These are phyloP conservation scores for Leucophora obtusa DNA, from an alignment of 2,888 invertebrate genomes.

Conservation along the genomic window DNA sequence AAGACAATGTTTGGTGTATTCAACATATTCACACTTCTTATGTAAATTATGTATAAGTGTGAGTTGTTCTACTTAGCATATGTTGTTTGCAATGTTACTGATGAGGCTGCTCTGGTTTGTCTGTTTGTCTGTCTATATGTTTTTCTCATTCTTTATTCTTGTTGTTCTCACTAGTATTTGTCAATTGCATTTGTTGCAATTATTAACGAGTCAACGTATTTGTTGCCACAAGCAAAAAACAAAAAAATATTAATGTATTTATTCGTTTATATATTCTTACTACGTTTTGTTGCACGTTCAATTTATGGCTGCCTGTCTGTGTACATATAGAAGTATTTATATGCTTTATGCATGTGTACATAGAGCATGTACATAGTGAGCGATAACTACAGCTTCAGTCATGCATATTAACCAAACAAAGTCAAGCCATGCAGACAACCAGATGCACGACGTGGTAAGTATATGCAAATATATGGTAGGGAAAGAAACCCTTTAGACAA, in stretches of 20 bases:
- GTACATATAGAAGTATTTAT: too few species aligned
- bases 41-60: background rate
- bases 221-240: conserved; percentile 11
- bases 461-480: background rate
- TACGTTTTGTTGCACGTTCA: background rate
- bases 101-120: background rate
- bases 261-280: conserved; percentile 3
- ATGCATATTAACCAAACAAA: conserved; percentile 21
- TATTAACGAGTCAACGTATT: conserved; percentile 38
- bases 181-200: conserved; percentile 50
- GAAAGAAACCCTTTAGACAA: conserved; percentile 4
- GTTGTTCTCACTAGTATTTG: conserved; percentile 20
- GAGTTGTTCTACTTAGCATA: background rate
- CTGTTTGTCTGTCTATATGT: background rate
- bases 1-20: background rate
- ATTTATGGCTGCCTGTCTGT: conserved; percentile 3
- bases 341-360: too few species aligned
- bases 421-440: conserved; percentile 16
- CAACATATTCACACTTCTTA: background rate
- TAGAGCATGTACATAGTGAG: background rate
- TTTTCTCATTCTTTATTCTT: background rate
- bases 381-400: conserved; percentile 14
- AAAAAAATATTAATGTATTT: conserved; percentile 38
- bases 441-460: conserved; percentile 15
- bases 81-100: background rate